Evolutionary conservation across 2,888 invertebrate genomes (phyloP).

Genomic region (Spisula solida): DNA sequence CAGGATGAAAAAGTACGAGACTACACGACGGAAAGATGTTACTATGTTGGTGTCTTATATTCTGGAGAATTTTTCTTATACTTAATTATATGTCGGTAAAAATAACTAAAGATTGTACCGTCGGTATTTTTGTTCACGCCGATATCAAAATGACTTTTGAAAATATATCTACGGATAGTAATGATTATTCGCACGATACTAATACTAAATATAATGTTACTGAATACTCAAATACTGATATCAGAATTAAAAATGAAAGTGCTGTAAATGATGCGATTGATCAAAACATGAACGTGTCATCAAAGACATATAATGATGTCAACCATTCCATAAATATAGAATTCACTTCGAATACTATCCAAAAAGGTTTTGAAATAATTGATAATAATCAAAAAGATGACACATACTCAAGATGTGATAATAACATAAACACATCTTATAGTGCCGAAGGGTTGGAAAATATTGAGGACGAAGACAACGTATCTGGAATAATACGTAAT

Average conservation of each 20-base stretch:
- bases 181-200: background rate
- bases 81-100: constrained; percentile 13
- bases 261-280: background rate
- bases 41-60: constrained; percentile 48
- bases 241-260: background rate
- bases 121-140: background rate
- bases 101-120: background rate
- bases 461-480: background rate
- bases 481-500: background rate
- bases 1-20: constrained; percentile 11
- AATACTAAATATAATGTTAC: background rate
- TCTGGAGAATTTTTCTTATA: constrained; percentile 38
- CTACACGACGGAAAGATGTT: constrained; percentile 42
- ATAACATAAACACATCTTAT: background rate
- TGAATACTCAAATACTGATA: background rate
- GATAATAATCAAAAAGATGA: background rate
- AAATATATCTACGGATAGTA: background rate
- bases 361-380: background rate
- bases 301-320: background rate
- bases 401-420: background rate
- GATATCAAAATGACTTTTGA: background rate
- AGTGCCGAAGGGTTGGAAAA: background rate
- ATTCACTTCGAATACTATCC: background rate
- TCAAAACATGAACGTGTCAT: background rate
- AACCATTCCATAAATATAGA: background rate